Conservation (phyloP, 2,797 vertebrate genomes). For the Spinus pinus region DNA sequence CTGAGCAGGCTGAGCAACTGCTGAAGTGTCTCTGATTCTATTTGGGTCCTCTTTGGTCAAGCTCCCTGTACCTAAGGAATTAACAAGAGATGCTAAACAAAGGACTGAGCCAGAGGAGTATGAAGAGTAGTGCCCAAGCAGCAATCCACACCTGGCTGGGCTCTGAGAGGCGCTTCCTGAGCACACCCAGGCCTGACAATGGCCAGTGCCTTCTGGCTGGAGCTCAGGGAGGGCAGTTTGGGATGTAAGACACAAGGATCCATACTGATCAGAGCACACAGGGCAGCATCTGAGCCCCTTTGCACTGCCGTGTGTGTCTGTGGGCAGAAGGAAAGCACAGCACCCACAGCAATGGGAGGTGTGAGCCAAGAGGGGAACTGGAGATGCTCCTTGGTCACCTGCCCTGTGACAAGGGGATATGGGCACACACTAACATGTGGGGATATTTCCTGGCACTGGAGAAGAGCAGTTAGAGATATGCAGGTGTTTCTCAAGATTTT, state of each 20-base stretch:
- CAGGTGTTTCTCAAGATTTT: not conserved
- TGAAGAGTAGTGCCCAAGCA: not conserved
- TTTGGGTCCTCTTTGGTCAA: not conserved
- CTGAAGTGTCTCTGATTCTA: not conserved
- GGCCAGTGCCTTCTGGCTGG: not conserved
- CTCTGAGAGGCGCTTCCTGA: accelerated
- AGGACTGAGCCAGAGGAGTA: not conserved
- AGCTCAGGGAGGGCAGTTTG: not conserved
- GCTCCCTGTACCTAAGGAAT: not conserved
- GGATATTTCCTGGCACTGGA: not conserved
- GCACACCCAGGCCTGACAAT: accelerated
- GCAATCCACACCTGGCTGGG: not conserved
- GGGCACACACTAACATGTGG: accelerated
- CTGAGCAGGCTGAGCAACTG: not conserved
- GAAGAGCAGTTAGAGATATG: not conserved
- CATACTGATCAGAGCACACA: accelerated
- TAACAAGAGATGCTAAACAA: not conserved
- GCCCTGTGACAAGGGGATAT: not conserved
- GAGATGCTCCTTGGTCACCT: not conserved
- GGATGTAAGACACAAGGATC: not conserved
- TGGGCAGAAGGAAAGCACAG: not conserved
- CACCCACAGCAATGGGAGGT: not conserved
- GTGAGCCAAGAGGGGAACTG: not conserved
- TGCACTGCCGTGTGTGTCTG: accelerated
- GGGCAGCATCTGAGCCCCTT: not conserved